Percentiles rank a stretch among this genome's conserved stretches.
Evolutionary conservation across 2,113 vertebrate genomes (phyloP).

Genomic region (Leptobrachium leishanense): DNA sequence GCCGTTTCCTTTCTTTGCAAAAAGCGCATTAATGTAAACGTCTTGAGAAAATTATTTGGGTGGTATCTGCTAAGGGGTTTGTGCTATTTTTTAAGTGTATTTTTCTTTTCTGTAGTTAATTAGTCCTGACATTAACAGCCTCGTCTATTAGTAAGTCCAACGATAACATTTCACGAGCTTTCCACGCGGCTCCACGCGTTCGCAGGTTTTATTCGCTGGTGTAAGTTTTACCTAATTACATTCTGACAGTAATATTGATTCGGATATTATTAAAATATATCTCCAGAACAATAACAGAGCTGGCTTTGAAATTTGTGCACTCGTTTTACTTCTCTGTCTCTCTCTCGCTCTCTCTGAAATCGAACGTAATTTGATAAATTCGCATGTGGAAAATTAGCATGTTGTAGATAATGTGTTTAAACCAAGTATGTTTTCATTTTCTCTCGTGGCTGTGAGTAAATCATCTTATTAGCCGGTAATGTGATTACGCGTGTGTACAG

Average conservation of each 20-base stretch:
- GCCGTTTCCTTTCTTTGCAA: too few species aligned
- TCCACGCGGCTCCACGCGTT: background rate
- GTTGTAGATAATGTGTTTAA: background rate
- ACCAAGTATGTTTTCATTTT: background rate
- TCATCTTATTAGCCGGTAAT: background rate
- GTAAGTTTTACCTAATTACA: conserved; percentile 23
- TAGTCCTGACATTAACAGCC: conserved; percentile 13
- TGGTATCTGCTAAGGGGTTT: background rate
- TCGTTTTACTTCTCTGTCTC: background rate
- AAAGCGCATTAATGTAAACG: too few species aligned
- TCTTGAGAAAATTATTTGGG: too few species aligned
- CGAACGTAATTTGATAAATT: conserved; percentile 4
- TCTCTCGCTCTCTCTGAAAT: background rate
- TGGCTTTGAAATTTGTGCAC: too few species aligned
- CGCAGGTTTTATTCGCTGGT: background rate
- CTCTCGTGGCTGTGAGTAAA: background rate
- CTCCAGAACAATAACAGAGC: background rate
- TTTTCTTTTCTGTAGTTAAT: background rate
- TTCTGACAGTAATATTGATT: conserved; percentile 8
- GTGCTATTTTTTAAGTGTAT: background rate
- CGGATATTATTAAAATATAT: conserved; percentile 9
- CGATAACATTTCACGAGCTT: background rate
- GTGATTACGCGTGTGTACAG: too few species aligned
- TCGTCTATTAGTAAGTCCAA: background rate
- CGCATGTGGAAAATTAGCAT: background rate